Percentiles rank a stretch among this genome's conserved stretches.
Evolutionary conservation across 2,113 vertebrate species (phyloP).

Genomic region (Notechis scutatus): DNA sequence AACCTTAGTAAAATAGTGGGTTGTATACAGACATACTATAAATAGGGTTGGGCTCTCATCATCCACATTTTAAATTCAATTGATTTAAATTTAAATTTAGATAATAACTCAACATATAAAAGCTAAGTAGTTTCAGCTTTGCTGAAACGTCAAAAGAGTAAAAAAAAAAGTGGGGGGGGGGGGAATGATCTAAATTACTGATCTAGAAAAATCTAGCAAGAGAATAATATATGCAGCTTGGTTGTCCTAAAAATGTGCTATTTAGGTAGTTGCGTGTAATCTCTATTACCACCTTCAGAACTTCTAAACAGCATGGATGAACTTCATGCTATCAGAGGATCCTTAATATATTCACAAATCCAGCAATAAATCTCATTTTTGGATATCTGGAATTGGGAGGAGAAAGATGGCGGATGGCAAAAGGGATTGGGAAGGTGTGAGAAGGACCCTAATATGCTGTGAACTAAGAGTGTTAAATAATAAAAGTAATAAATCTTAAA

Average conservation of each 20-base stretch:
- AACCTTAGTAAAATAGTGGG: slow-evolving; percentile 19
- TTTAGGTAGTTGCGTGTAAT: not conserved
- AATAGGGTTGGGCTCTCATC: not conserved
- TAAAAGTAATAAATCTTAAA: not conserved
- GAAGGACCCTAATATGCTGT: not conserved
- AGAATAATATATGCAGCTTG: not conserved
- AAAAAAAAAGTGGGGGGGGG: not conserved
- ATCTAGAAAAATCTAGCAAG: not conserved
- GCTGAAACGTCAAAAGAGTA: not conserved
- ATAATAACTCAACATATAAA: not conserved
- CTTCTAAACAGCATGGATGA: not conserved
- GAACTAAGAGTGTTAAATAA: not conserved
- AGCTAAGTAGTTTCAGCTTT: not conserved
- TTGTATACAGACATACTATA: not conserved
- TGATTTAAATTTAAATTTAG: not conserved
- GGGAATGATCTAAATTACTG: not conserved
- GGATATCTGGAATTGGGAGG: not conserved
- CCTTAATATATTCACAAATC: not conserved
- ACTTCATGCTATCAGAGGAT: not conserved
- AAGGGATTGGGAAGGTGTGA: not conserved
- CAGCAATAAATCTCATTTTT: not conserved
- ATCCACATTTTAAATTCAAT: not conserved
- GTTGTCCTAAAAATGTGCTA: not conserved
- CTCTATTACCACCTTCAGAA: not conserved
- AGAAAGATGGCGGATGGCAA: not conserved